phyloP scores from a whole-genome alignment of 2,888 invertebrate genomes.

The Lutraria lutraria region DNA sequence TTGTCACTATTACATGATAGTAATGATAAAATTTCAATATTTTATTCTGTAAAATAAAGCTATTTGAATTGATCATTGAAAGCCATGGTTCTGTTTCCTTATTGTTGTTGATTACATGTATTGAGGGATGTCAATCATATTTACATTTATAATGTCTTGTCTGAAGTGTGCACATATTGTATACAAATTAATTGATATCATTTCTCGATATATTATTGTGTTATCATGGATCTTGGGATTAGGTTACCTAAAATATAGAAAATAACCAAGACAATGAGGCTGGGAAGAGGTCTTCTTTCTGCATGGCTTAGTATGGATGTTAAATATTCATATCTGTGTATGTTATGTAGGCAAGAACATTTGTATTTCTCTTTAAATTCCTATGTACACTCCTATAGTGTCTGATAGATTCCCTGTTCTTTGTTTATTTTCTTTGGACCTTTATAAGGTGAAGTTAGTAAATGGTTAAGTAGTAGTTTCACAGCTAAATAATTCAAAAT shows the following conservation, averaged over 20 bases:
- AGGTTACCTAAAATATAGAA: background rate
- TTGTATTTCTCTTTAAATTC: background rate
- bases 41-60: too few relatives aligned
- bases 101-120: too few relatives aligned
- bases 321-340: background rate
- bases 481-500: too few relatives aligned
- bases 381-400: too few relatives aligned
- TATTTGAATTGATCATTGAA: too few relatives aligned
- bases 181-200: too few relatives aligned
- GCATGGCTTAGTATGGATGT: background rate
- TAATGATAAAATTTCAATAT: too few relatives aligned
- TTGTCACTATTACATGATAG: too few relatives aligned
- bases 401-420: background rate
- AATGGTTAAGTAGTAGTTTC: too few relatives aligned
- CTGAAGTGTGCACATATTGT: too few relatives aligned
- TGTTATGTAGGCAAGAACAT: constrained; percentile 1
- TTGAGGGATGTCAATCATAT: background rate
- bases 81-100: too few relatives aligned
- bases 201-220: background rate
- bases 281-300: background rate
- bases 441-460: background rate
- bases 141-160: too few relatives aligned
- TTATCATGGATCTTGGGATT: constrained; percentile 11
- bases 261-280: background rate
- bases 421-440: background rate